Evolutionary conservation across 2,113 vertebrate genomes (phyloP), one percentile per base, ranked within the genome.

Genomic region (Rousettus leschenaultii): DNA sequence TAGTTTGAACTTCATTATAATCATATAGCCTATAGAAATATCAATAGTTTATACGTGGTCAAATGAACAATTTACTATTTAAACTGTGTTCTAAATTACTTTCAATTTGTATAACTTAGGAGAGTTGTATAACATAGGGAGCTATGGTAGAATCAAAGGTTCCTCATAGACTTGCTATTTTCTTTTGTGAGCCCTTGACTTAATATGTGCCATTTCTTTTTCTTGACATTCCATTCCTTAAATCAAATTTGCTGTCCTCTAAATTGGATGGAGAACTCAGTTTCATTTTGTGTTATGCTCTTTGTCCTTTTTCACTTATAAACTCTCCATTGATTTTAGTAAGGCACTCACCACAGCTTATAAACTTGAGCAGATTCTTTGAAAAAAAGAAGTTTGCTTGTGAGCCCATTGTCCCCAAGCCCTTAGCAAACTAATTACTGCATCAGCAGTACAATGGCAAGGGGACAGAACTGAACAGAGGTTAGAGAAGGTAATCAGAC

Each of bases 261-360:
- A 95, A 97, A 95, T 91, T 95, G 95, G 82, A 92, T 89, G 86
- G 88, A 95, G 93, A 96, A 97, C 95, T 97, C 95, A 93, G 77
- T 95, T 95, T 94, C 92, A 53, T 96, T 86, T 93, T 93, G 22
- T 33, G 77, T 61, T 74, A 85, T 7, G 1, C 57, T 94, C 19
- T 91, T 86, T 94, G 94, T 96, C 71, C 48, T 95, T 90, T 94
- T 96, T 96, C 57, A 66, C 13, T 91, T 87, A 80, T 28, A 93
- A 94, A 74, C 84, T 95, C 48, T 61, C 74, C 88, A 95, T 82
- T 96, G 85, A 87, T 96, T 97, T 96, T 89, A 92, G 96, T 85
- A 92, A 97, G 87, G 55, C 55, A 89, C 57, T 97, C 38, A 80
- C 55, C 33, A 59, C 91, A 92, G 86, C 38, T 97, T 86, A 84